A percentile compares a stretch with the other conserved stretches of the same genome.
phyloP scores from a whole-genome alignment of 2,888 invertebrate species.

The Nysson spinosus region DNA sequence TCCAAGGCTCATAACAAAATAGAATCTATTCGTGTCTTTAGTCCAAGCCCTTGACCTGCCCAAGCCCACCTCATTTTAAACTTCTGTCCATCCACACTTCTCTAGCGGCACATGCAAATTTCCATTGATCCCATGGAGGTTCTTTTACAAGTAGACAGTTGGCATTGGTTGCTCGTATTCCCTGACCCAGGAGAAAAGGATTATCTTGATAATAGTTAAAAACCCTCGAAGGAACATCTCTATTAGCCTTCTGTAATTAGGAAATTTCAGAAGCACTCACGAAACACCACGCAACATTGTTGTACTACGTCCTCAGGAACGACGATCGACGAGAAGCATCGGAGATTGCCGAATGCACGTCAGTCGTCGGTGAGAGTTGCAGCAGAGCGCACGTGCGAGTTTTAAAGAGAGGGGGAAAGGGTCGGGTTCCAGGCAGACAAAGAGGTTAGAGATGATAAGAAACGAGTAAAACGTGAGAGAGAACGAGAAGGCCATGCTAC shows the following conservation, averaged over 20 bases:
- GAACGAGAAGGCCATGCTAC: conserved; percentile 22
- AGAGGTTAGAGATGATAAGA: conserved; percentile 34
- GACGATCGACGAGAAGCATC: conserved; percentile 44
- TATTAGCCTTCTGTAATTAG: conserved; percentile 3
- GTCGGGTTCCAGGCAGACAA: background rate
- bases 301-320: conserved; percentile 28
- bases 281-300: conserved; percentile 34
- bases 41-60: conserved; percentile 60
- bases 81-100: conserved; percentile 23
- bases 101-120: conserved; percentile 3
- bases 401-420: conserved; percentile 22
- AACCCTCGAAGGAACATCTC: too few relatives aligned
- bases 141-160: background rate
- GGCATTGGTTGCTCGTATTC: background rate
- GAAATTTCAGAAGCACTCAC: conserved; percentile 36
- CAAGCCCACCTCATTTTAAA: conserved; percentile 27
- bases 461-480: conserved; percentile 20
- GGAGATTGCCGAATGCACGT: conserved; percentile 39
- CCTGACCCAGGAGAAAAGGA: too few relatives aligned
- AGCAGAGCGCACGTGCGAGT: conserved; percentile 49
- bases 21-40: conserved; percentile 46
- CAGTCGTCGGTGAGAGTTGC: conserved; percentile 27
- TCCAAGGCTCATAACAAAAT: conserved; percentile 37
- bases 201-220: too few relatives aligned
- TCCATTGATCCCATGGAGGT: background rate